These are phyloP conservation scores for Erynnis tages DNA, from an alignment of 2,888 invertebrate species.

Conservation along the genomic window DNA sequence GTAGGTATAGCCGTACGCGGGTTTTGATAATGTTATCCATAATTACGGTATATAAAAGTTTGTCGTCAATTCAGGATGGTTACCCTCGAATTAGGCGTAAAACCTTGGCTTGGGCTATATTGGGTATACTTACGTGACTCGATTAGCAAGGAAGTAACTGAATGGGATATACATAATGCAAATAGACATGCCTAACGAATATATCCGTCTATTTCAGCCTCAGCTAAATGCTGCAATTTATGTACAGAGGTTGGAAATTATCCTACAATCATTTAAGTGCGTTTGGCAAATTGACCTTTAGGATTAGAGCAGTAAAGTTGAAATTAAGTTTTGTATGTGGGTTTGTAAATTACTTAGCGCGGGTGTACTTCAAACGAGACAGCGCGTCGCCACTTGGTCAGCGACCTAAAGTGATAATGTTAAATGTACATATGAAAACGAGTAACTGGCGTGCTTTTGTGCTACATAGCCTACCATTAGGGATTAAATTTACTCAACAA, in stretches of 20 bases:
- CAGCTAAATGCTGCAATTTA: conserved; percentile 52
- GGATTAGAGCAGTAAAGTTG: conserved; percentile 21
- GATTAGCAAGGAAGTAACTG: conserved; percentile 36
- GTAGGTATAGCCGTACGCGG: too few relatives aligned
- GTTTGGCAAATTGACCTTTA: conserved; percentile 27
- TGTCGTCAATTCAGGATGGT: too few relatives aligned
- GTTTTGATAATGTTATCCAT: too few relatives aligned
- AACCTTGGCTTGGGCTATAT: not conserved
- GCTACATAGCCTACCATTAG: conserved; percentile 13
- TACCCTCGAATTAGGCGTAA: not conserved
- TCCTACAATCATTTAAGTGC: conserved; percentile 28
- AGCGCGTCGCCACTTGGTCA: conserved; percentile 47
- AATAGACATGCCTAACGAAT: conserved; percentile 51
- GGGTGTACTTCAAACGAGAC: conserved; percentile 42
- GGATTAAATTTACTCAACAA: conserved; percentile 1
- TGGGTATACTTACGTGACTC: conserved; percentile 8
- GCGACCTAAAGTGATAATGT: conserved; percentile 37
- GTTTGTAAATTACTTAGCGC: conserved; percentile 29
- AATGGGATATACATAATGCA: conserved; percentile 57
- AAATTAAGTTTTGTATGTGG: conserved; percentile 16
- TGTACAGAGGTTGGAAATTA: conserved; percentile 41
- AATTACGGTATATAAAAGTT: too few relatives aligned
- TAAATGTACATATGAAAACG: conserved; percentile 30
- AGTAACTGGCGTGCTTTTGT: conserved; percentile 20
- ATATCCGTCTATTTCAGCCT: conserved; percentile 53